These are phyloP conservation scores for Montipora capitata DNA, from an alignment of 92 coral and sea anemone genomes.

Conservation along the genomic window DNA sequence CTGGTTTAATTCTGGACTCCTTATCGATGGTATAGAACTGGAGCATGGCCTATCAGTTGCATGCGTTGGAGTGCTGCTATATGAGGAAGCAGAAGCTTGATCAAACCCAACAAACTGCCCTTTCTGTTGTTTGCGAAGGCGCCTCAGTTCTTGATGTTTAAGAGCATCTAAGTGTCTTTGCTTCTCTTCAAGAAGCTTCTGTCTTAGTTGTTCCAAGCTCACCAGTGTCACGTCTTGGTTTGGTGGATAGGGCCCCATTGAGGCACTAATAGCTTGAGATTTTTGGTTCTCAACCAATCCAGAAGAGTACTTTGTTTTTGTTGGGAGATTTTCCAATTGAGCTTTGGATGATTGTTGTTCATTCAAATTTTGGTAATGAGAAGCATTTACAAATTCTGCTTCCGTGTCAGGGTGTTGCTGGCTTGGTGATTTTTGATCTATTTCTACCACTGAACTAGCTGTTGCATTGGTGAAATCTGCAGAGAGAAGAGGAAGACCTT, in stretches of 20 bases:
- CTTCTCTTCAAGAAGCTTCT: conserved; percentile 80
- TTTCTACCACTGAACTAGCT: conserved; percentile 41
- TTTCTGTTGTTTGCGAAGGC: conserved; percentile 69
- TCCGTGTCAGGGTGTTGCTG: conserved; percentile 58
- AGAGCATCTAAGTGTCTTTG: conserved; percentile 72
- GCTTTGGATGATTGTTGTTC: conserved; percentile 9
- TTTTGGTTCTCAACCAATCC: not conserved
- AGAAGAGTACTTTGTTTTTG: not conserved
- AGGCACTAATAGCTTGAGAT: not conserved
- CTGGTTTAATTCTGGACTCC: conserved; percentile 26
- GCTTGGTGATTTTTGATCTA: conserved; percentile 24
- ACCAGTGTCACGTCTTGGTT: conserved; percentile 73
- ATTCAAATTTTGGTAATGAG: not conserved
- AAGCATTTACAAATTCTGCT: not conserved
- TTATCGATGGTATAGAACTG: conserved; percentile 21
- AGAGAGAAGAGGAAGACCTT: not conserved
- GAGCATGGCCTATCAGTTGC: conserved; percentile 24
- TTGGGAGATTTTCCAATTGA: conserved; percentile 2
- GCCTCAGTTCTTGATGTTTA: conserved; percentile 81
- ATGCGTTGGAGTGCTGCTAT: not conserved
- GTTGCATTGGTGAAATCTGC: conserved; percentile 69
- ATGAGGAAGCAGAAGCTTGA: not conserved
- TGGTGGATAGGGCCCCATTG: not conserved
- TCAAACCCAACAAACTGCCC: conserved; percentile 22
- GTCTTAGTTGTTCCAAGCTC: conserved; percentile 75